Evolutionary conservation across 1,140 invertebrate genomes (phyloP).

Genomic region (Bombus waltoni): DNA sequence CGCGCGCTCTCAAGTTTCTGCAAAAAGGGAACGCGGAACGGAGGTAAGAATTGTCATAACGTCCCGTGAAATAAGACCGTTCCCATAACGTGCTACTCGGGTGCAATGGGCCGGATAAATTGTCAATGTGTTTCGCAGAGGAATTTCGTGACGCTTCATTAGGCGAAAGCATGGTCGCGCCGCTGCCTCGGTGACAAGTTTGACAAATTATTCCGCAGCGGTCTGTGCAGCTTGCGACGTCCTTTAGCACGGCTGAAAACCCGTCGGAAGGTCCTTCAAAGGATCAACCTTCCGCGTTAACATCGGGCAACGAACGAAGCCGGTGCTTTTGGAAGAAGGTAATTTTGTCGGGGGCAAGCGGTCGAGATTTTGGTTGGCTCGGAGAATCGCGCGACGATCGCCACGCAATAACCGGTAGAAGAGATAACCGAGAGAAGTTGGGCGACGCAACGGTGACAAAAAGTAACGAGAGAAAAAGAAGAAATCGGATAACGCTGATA

Average conservation of each 20-base stretch:
- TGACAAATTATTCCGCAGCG: slow-evolving; percentile 79
- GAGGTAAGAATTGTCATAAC: slow-evolving; percentile 51
- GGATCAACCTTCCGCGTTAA: slow-evolving; percentile 51
- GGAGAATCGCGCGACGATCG: background rate
- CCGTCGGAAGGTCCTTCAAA: slow-evolving; percentile 43
- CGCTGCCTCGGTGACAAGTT: slow-evolving; percentile 79
- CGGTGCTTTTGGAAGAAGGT: slow-evolving; percentile 7
- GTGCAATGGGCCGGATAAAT: slow-evolving; percentile 77
- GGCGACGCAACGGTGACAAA: background rate
- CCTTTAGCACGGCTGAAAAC: slow-evolving; percentile 29
- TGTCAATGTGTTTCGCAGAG: slow-evolving; percentile 77
- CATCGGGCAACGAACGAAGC: background rate
- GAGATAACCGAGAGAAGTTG: background rate
- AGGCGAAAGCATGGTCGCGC: slow-evolving; percentile 72
- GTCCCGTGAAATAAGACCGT: slow-evolving; percentile 69
- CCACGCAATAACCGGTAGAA: background rate
- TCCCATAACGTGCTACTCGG: slow-evolving; percentile 61
- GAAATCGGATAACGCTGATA: slow-evolving; percentile 19
- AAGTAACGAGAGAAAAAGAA: background rate
- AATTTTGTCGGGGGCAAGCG: background rate
- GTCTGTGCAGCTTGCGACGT: slow-evolving; percentile 35
- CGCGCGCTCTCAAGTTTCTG: slow-evolving; percentile 25
- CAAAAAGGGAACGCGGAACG: slow-evolving; percentile 41
- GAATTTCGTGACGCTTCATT: slow-evolving; percentile 81
- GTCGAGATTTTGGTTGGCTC: background rate